These are phyloP conservation scores for Diabrotica balteata DNA, from an alignment of 2,888 invertebrate genomes.

Conservation along the genomic window DNA sequence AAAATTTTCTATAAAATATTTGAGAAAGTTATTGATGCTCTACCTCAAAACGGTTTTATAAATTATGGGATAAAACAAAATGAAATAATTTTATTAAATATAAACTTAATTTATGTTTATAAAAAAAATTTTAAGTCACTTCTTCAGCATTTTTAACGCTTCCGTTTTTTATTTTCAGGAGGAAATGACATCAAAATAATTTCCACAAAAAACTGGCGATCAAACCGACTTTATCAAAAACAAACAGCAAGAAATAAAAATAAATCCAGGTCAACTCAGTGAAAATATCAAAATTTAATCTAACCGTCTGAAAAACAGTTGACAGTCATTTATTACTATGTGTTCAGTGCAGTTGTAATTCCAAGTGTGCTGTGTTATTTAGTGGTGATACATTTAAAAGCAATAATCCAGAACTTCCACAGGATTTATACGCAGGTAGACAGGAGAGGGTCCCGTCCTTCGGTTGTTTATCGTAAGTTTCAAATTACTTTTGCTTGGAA, in stretches of 20 bases:
- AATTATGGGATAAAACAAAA: too few relatives aligned
- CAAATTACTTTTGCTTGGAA: conserved; percentile 6
- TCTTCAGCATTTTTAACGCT: not conserved
- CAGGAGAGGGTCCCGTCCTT: conserved; percentile 8
- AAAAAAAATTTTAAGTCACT: too few relatives aligned
- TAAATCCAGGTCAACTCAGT: conserved; percentile 42
- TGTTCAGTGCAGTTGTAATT: conserved; percentile 35
- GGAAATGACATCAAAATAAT: conserved; percentile 5
- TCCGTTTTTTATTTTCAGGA: not conserved
- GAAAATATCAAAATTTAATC: conserved; percentile 41
- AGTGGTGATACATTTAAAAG: conserved; percentile 25
- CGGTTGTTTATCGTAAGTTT: conserved; percentile 16
- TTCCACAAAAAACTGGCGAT: not conserved
- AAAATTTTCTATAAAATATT: too few relatives aligned
- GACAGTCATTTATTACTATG: conserved; percentile 36
- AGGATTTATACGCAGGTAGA: conserved; percentile 37
- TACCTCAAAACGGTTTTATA: too few relatives aligned
- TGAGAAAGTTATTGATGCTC: too few relatives aligned
- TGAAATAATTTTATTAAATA: too few relatives aligned
- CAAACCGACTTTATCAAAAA: conserved; percentile 18
- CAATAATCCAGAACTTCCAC: conserved; percentile 31
- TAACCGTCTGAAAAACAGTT: conserved; percentile 39
- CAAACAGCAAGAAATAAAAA: conserved; percentile 40
- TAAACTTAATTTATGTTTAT: too few relatives aligned
- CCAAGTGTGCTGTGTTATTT: conserved; percentile 19